Base-by-base conservation (phyloP, 2,888 invertebrate species). In the Drosophila affinis region DNA sequence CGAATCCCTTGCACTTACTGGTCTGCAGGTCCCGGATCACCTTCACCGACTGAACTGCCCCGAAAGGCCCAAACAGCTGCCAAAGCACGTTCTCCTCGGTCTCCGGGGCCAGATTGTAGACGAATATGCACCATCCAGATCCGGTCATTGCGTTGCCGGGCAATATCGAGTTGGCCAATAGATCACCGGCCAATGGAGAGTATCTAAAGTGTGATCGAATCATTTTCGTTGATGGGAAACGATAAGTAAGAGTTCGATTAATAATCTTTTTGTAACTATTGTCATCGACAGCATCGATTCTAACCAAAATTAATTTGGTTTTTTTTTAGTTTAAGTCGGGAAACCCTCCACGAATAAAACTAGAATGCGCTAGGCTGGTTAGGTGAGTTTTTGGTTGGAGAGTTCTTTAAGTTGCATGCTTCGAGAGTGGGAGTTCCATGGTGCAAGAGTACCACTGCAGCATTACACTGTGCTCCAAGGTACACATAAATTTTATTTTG, bases 1-100 rank as follows among this genome's bases (percentile, higher is more conserved):
- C 99, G 93, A 98, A 99, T 77, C 99, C 99, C 94, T 98, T 98
- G 94, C 98, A 98, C 93, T 98, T 98, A 94, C 98, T 98, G 81
- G 98, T 98, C 91, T 97, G 96, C 89, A 97, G 95, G 94, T 98
- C 98, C 90, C 98, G 95, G 91, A 98, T 97, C 88, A 98, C 98
- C 94, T 98, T 98, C 86, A 98, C 98, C 93, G 97, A 97, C 93
- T 98, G 97, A 91, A 99, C 98, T 89, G 98, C 98, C 89, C 98
- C 98, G 91, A 98, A 99, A 53, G 98, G 98, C 78, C 98, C 98
- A 93, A 98, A 98, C 87, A 98, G 94, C 93, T 98, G 98, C 98
- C 98, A 98, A 78, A 98, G 94, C 56, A 97, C 96, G 92, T 97
- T 97, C 93, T 98, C 98, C 93, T 98, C 98, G 27, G 98, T 98